Conservation (phyloP, 2,888 invertebrate genomes). For the Athalia cordata region DNA sequence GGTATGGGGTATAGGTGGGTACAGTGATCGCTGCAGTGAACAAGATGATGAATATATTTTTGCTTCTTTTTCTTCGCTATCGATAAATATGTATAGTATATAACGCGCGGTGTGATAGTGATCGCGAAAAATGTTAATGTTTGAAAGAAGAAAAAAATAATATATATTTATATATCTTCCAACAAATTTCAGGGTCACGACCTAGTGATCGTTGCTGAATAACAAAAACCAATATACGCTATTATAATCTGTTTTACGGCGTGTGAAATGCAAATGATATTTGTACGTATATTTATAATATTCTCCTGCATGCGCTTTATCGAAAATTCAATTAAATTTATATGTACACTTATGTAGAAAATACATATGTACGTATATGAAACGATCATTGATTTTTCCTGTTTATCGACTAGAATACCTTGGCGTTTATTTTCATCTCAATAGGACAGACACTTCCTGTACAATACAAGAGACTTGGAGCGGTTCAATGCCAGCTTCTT, state of each 20-base stretch:
- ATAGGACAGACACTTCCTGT: constrained; percentile 13
- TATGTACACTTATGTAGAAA: too few relatives aligned
- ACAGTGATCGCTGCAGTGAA: too few relatives aligned
- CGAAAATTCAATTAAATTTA: constrained; percentile 19
- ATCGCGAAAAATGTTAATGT: too few relatives aligned
- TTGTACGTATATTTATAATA: not conserved
- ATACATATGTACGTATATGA: too few relatives aligned
- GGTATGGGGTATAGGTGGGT: too few relatives aligned
- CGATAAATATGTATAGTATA: not conserved
- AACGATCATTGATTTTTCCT: too few relatives aligned
- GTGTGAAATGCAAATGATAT: constrained; percentile 33
- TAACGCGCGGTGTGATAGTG: not conserved
- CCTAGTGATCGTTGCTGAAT: constrained; percentile 27
- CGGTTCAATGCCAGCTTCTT: constrained; percentile 33
- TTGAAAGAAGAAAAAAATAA: too few relatives aligned
- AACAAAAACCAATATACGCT: constrained; percentile 17
- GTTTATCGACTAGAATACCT: not conserved
- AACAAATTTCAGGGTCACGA: constrained; percentile 35
- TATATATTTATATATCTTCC: constrained; percentile 16
- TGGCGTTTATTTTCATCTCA: constrained; percentile 25
- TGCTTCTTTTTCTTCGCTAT: too few relatives aligned
- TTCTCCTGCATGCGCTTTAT: not conserved
- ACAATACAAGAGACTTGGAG: not conserved
- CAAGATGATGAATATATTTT: too few relatives aligned
- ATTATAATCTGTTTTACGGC: not conserved